phyloP scores from a whole-genome alignment of 1,140 invertebrate genomes.

The Hirudo medicinalis region DNA sequence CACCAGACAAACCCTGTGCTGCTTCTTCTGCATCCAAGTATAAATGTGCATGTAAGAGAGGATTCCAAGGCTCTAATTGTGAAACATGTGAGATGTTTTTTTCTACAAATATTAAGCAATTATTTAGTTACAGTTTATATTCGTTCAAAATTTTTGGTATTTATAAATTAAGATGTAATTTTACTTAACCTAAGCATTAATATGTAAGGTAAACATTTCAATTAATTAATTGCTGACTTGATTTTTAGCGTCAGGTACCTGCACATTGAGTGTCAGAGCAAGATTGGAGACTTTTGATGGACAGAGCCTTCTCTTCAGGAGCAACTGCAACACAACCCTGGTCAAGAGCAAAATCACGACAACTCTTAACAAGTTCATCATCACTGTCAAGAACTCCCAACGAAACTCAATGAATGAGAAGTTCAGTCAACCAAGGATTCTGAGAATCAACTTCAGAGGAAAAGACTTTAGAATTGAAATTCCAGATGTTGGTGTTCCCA shows the following conservation, averaged over 20 bases:
- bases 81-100: too few relatives aligned
- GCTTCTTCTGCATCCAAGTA: too few relatives aligned
- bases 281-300: not conserved
- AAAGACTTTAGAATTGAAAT: not conserved
- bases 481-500: not conserved
- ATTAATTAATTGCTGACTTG: not conserved
- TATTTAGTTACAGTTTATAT: too few relatives aligned
- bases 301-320: not conserved
- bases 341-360: not conserved
- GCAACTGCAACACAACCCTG: not conserved
- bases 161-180: too few relatives aligned
- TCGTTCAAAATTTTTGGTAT: too few relatives aligned
- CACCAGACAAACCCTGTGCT: too few relatives aligned
- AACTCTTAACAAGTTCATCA: not conserved
- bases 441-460: not conserved
- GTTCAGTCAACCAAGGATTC: not conserved
- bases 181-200: too few relatives aligned
- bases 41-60: too few relatives aligned
- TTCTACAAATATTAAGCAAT: too few relatives aligned
- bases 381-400: slow-evolving; percentile 1
- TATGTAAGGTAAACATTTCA: not conserved
- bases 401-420: not conserved
- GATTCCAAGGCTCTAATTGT: too few relatives aligned
- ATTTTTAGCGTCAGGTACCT: not conserved
- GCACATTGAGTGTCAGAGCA: not conserved